These are phyloP conservation scores for Eudemis profundana DNA, from an alignment of 2,888 invertebrate species.

Conservation along the genomic window DNA sequence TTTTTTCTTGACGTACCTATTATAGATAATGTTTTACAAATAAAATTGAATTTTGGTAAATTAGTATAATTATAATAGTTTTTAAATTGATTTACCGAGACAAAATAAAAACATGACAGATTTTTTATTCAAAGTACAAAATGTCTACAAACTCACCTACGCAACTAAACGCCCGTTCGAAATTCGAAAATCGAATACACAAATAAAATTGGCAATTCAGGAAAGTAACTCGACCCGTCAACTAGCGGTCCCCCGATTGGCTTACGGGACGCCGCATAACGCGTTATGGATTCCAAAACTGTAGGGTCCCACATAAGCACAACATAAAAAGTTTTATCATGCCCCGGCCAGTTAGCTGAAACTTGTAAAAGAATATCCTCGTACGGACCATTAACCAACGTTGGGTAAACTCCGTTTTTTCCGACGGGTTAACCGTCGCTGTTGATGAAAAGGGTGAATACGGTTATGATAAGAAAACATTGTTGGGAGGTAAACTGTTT, in stretches of 20 bases:
- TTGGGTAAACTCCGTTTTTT: slow-evolving; percentile 39
- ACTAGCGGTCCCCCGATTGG: slow-evolving; percentile 42
- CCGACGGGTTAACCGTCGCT: slow-evolving; percentile 26
- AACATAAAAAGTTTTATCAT: slow-evolving; percentile 82
- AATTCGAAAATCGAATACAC: slow-evolving; percentile 20
- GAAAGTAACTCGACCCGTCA: slow-evolving; percentile 32
- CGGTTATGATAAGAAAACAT: slow-evolving; percentile 40
- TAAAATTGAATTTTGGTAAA: no score
- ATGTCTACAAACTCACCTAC: background rate
- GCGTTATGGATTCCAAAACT: slow-evolving; percentile 70
- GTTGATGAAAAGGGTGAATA: slow-evolving; percentile 43
- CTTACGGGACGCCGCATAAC: slow-evolving; percentile 53
- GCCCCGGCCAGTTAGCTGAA: slow-evolving; percentile 65
- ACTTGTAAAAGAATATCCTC: slow-evolving; percentile 75
- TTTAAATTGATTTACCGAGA: no score
- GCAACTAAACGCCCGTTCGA: background rate
- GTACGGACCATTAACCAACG: slow-evolving; percentile 69
- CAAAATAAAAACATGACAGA: no score
- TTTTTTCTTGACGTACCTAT: no score
- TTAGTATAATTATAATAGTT: no score
- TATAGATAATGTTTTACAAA: no score
- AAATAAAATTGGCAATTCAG: slow-evolving; percentile 24
- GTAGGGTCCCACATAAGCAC: slow-evolving; percentile 72
- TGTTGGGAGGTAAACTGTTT: slow-evolving; percentile 16
- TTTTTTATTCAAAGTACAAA: no score